A percentile compares a stretch with the other conserved stretches of the same genome.
Evolutionary conservation across 2,113 vertebrate species (phyloP).

Genomic region (Spea bombifrons): DNA sequence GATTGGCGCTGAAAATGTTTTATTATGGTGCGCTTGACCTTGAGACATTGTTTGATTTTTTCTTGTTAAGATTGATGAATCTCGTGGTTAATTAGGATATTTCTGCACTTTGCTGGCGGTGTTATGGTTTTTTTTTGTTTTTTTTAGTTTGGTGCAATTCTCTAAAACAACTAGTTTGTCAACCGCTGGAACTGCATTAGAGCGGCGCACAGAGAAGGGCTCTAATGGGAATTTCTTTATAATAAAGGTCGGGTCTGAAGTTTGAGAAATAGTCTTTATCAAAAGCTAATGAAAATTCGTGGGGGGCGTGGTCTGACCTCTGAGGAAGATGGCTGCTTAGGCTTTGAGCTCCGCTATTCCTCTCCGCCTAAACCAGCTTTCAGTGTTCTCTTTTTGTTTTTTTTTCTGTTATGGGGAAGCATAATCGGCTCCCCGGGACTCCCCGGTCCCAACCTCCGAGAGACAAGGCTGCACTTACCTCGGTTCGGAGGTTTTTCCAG

Average conservation of each 20-base stretch:
- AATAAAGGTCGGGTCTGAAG: not conserved
- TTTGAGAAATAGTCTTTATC: no score
- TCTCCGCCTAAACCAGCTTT: no score
- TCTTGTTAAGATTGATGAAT: constrained; percentile 56
- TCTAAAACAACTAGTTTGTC: not conserved
- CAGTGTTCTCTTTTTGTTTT: no score
- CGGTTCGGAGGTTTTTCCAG: no score
- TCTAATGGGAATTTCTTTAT: not conserved
- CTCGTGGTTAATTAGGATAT: constrained; percentile 53
- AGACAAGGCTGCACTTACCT: no score
- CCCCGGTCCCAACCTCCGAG: no score
- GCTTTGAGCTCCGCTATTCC: no score
- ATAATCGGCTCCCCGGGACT: no score
- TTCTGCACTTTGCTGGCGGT: constrained; percentile 45
- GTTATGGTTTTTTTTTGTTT: constrained; percentile 26
- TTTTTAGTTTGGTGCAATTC: not conserved
- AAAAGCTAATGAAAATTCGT: no score
- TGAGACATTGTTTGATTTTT: constrained; percentile 54
- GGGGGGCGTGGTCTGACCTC: no score
- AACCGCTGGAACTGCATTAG: not conserved
- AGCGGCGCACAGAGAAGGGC: not conserved
- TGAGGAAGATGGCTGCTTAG: no score
- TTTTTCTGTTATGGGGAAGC: no score
- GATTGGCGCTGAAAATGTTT: constrained; percentile 69
- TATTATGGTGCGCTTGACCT: constrained; percentile 64